Percentiles rank a stretch among this genome's conserved stretches.
Evolutionary conservation across 2,113 vertebrate species (phyloP).

Genomic region (Noctilio leporinus): DNA sequence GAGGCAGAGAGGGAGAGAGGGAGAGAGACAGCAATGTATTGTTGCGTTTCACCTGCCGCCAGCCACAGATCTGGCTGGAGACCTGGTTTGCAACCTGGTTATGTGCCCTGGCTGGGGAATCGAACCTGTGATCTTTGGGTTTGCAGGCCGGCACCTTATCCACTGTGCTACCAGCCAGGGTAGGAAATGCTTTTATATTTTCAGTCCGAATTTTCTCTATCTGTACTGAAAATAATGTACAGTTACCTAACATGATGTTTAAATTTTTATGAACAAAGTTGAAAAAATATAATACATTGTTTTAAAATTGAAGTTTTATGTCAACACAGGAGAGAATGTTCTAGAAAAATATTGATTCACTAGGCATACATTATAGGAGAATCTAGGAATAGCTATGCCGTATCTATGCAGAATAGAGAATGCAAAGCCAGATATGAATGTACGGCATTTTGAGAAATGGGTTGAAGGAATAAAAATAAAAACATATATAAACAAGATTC

Average conservation of each 20-base stretch:
- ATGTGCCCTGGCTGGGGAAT: too few species aligned
- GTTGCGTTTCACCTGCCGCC: too few species aligned
- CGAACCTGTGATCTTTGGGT: too few species aligned
- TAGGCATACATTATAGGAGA: neutral
- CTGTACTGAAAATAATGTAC: neutral
- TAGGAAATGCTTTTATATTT: neutral
- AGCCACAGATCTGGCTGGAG: too few species aligned
- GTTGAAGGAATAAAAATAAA: neutral
- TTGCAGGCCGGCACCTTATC: too few species aligned
- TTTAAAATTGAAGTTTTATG: neutral
- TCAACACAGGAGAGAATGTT: neutral
- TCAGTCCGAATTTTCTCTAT: neutral
- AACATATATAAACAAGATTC: neutral
- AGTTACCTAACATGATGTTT: neutral
- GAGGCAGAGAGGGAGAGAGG: too few species aligned
- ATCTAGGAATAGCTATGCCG: neutral
- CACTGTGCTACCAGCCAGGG: too few species aligned
- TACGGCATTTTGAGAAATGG: neutral
- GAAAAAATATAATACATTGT: too few species aligned
- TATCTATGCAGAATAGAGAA: neutral
- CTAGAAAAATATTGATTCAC: neutral
- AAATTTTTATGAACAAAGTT: neutral
- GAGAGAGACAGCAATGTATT: too few species aligned
- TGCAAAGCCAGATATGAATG: neutral
- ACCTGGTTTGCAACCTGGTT: too few species aligned